Base-by-base conservation (phyloP, 2,797 vertebrate genomes). In the Halcyon chelicuti region DNA sequence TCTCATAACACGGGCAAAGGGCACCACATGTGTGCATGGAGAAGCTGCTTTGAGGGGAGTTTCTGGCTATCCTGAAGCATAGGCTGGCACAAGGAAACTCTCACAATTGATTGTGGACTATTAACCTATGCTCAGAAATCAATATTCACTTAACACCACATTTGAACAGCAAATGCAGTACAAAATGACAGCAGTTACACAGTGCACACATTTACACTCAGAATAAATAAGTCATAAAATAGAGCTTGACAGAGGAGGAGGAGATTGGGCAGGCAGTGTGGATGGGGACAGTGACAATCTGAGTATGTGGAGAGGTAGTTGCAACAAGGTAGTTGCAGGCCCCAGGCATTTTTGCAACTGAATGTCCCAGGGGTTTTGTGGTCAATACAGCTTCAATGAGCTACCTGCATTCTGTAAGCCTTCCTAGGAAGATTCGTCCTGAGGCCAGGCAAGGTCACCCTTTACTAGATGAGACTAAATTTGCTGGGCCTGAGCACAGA, bases 81-180 rank as follows among this genome's bases (percentile, higher is more conserved):
- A 86, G 62, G 71, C 23, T 87, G 83, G 47, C 63, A 66, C 54
- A 63, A 93, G 83, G 55, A 80, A 93, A 78, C 54, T 87, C 71
- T 62, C 77, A 70, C 72, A 73, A 94, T 92, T 88, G 89, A 95
- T 88, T 85, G 83, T 75, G 71, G 85, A 92, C 89, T 94, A 68
- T 93, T 93, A 94, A 92, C 90, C 80, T 95, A 46, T 67, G 88
- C 94, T 91, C 85, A 86, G 91, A 94, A 96, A 95, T 95, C 94
- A 92, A 96, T 97, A 97, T 79, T 95, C 95, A 90, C 90, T 95
- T 93, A 96, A 96, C 91, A 95, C 47, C 60, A 88, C 79, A 40
- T 90, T 94, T 91, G 91, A 95, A 93, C 72, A 93, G 75, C 67
- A 76, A 95, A 76, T 1, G 40, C 68, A 92, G 86, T 58, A 93